phyloP scores from a whole-genome alignment of 2,888 invertebrate species.

The Nemapogon koenigi region DNA sequence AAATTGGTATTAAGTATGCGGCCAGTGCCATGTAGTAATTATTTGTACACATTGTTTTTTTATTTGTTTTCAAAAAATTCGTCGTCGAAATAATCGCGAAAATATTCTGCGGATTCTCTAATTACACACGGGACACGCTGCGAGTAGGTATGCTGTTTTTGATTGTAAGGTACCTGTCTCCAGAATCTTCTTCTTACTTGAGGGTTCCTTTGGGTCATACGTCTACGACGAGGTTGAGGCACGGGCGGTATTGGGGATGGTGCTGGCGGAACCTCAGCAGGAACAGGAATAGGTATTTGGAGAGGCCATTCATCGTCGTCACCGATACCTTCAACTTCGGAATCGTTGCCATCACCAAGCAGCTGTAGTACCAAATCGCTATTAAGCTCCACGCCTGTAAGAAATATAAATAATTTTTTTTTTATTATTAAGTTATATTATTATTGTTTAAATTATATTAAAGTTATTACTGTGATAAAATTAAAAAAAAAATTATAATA shows the following conservation, averaged over 20 bases:
- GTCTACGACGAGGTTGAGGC: not conserved
- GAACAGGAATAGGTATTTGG: not conserved
- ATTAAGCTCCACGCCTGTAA: not conserved
- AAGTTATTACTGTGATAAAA: too few relatives aligned
- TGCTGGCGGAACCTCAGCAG: not conserved
- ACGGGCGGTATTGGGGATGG: not conserved
- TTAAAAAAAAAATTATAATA: too few relatives aligned
- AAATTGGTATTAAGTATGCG: slow-evolving; percentile 9
- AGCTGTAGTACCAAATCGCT: not conserved
- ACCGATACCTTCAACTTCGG: not conserved
- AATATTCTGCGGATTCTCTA: slow-evolving; percentile 10
- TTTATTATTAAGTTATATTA: too few relatives aligned
- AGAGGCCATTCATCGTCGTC: not conserved
- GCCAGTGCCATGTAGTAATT: slow-evolving; percentile 11
- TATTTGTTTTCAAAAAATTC: slow-evolving; percentile 10
- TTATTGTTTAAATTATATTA: too few relatives aligned
- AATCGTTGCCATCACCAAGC: not conserved
- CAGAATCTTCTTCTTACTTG: slow-evolving; percentile 1
- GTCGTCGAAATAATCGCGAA: slow-evolving; percentile 12
- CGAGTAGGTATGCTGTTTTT: slow-evolving; percentile 2
- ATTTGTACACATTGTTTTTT: slow-evolving; percentile 12
- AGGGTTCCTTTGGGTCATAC: not conserved
- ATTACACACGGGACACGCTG: not conserved
- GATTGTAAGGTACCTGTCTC: slow-evolving; percentile 2
- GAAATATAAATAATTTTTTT: not conserved